phyloP scores from a whole-genome alignment of 2,888 invertebrate genomes.

The Campopleginae sp. region DNA sequence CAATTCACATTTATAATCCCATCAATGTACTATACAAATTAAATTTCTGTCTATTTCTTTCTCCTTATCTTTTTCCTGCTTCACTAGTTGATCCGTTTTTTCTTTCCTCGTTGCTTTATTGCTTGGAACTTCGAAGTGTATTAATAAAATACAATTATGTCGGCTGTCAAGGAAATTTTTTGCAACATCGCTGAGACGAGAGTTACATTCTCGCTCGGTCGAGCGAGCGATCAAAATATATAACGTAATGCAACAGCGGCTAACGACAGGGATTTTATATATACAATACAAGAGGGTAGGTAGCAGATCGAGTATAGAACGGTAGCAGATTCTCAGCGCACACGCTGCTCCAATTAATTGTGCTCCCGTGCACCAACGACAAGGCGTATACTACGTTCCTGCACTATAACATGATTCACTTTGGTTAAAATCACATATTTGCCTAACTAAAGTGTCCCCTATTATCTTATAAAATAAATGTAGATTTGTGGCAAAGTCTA shows the following conservation, averaged over 20 bases:
- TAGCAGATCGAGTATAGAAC: slow-evolving; percentile 40
- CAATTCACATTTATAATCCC: no score
- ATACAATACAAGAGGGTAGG: slow-evolving; percentile 16
- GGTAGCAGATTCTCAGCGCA: slow-evolving; percentile 46
- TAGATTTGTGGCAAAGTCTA: no score
- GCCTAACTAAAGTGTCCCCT: not conserved
- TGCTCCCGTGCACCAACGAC: slow-evolving; percentile 59
- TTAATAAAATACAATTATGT: slow-evolving; percentile 62
- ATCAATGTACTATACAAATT: not conserved
- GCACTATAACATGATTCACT: not conserved
- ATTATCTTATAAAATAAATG: slow-evolving; percentile 1
- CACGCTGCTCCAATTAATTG: slow-evolving; percentile 66
- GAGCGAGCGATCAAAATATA: slow-evolving; percentile 62
- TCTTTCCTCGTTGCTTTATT: not conserved
- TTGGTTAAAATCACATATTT: slow-evolving; percentile 19
- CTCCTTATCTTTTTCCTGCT: not conserved
- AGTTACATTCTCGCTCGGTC: slow-evolving; percentile 47
- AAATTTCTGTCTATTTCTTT: not conserved
- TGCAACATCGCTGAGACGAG: slow-evolving; percentile 41
- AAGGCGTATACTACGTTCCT: slow-evolving; percentile 22
- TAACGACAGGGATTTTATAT: slow-evolving; percentile 12
- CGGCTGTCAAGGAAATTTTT: slow-evolving; percentile 60
- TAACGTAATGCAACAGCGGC: slow-evolving; percentile 52
- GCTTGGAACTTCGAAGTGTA: slow-evolving; percentile 21
- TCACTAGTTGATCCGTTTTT: not conserved